A percentile compares a stretch with the other conserved stretches of the same genome.
phyloP scores from a whole-genome alignment of 2,797 vertebrate species.

The Gymnoscopelus braueri region DNA sequence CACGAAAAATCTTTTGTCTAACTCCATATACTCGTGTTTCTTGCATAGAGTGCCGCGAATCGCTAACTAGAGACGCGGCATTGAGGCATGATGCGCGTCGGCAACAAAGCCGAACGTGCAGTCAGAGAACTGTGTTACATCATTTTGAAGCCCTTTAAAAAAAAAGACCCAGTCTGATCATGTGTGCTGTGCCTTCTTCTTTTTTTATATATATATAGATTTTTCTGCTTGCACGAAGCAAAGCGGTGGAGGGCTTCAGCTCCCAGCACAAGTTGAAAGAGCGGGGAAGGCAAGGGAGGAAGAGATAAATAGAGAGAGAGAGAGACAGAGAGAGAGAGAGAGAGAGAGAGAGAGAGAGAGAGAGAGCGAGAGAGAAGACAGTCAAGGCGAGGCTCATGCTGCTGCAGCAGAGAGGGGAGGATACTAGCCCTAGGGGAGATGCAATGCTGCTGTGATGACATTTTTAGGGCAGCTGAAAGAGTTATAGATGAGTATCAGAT shows the following conservation, averaged over 20 bases:
- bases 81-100: slow-evolving; percentile 15
- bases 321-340: slow-evolving; percentile 14
- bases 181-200: slow-evolving; percentile 23
- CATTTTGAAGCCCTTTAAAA: slow-evolving; percentile 67
- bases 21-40: slow-evolving; percentile 36
- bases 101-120: slow-evolving; percentile 55
- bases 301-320: slow-evolving; percentile 25
- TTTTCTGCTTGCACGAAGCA: background rate
- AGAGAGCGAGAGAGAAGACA: slow-evolving; percentile 4
- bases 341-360: slow-evolving; percentile 13
- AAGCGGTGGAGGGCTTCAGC: slow-evolving; percentile 49
- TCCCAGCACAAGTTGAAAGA: slow-evolving; percentile 66
- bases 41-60: slow-evolving; percentile 3
- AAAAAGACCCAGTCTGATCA: slow-evolving; percentile 48
- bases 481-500: slow-evolving; percentile 82
- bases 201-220: no score
- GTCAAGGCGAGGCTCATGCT: slow-evolving; percentile 43
- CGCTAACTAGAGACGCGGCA: slow-evolving; percentile 39
- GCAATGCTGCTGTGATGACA: slow-evolving; percentile 71
- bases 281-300: slow-evolving; percentile 34
- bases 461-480: slow-evolving; percentile 82
- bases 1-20: slow-evolving; percentile 32
- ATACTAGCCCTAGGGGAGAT: slow-evolving; percentile 70
- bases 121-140: slow-evolving; percentile 62
- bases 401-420: slow-evolving; percentile 52